Base-by-base conservation (phyloP, 2,113 vertebrate species). In the Apeltes quadracus region DNA sequence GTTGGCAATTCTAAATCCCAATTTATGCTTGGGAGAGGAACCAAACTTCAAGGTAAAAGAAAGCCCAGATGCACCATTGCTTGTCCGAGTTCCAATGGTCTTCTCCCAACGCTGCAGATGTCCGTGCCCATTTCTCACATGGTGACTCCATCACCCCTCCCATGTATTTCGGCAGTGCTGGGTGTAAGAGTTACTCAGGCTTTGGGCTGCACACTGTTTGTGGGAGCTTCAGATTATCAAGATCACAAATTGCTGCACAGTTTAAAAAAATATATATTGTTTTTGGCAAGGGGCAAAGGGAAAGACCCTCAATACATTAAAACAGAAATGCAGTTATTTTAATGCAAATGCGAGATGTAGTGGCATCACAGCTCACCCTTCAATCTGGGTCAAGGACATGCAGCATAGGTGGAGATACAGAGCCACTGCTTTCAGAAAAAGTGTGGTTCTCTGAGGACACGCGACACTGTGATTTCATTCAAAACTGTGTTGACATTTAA, bases 21-120 rank as follows among this genome's bases (percentile, higher is more conserved):
- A 14, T n/a, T 84, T 38, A 48, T 1, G 0, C 39, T 78, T 22
- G 84, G 82, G 7, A 64, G 1, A 50, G 83, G 68, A 81, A 75
- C 51, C 18, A 14, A 3, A 0, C 62, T 89, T 59, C 22, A 72
- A 18, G 76, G 83, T 85, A 79, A 51, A 12, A 57, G 2, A 16
- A 46, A 7, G 22, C 34, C 22, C 39, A 2, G n/a, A 4, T 65
- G n/a, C n/a, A 53, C 9, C 23, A 23, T 3, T 38, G 34, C n/a
- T 53, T 66, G 34, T 41, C 20, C 36, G 16, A 27, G 16, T 23
- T 25, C 18, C n/a, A 63, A 46, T 44, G 8, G 29, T 20, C 14
- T 23, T 62, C 15, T n/a, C 23, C 27, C 14, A 18, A 44, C 3
- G 15, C 16, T 7, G 36, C n/a, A 59, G n/a, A 39, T 59, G 22